Evolutionary conservation across 2,888 invertebrate species (phyloP), one percentile per base, ranked within the genome.

Genomic region (Microctonus brassicae): DNA sequence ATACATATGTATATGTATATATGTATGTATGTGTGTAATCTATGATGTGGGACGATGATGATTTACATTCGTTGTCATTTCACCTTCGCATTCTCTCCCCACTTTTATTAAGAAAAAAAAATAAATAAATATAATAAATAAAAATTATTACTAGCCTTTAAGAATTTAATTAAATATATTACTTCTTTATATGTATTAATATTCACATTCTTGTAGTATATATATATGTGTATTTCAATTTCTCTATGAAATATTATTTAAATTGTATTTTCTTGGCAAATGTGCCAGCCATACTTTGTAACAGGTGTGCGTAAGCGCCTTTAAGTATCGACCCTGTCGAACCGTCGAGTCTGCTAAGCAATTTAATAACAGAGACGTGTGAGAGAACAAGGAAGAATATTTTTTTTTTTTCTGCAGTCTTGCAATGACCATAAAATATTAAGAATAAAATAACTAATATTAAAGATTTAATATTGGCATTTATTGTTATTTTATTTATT

Each of bases 31-130:
- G 17, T n/a, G 17, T 20, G 6, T 47, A 47, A 47, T 72, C 61
- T 57, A 72, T 67, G 34, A 20, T 58, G 72, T 72, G 72, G 67
- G 72, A 62, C 63, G 67, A 72, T 67, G 63, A 72, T 72, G 72
- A 72, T 67, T 57, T 55, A 72, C 67, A 55, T 55, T 62, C 67
- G 55, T 57, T 52, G 60, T 65, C 42, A 24, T 33, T 64, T 64
- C 63, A 52, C 33, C 63, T 29, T 64, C 52, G 63, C 66, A 66
- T 66, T 26, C 55, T 52, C 52, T n/a, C 22, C 55, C 57, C 11
- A 63, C 29, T 47, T 26, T 29, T 22, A 39, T 17, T 57, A 36
- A 39, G 7, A 39, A 36, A 36, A 52, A 20, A 36, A 29, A 24
- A 36, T 36, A 13, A 26, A 65, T 29, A 26, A 34, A 52, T 26